A percentile compares a stretch with the other conserved stretches of the same genome.
These are phyloP conservation scores for Neomorphus geoffroyi DNA, from an alignment of 2,797 vertebrate species.

Conservation along the genomic window DNA sequence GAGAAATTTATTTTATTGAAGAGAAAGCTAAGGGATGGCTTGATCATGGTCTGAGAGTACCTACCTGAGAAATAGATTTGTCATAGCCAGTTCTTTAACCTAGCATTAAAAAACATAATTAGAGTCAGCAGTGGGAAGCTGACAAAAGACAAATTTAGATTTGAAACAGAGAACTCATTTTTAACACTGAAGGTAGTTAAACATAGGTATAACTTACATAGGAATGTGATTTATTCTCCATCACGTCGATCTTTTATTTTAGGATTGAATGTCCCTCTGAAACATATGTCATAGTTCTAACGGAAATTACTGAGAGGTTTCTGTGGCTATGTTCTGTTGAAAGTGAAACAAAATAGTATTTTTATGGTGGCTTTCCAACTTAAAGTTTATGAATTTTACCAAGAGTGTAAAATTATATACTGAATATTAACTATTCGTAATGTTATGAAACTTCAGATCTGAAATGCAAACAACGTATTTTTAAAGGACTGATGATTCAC, in stretches of 20 bases:
- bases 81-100: neutral
- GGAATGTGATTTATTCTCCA: neutral
- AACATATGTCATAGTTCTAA: neutral
- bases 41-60: neutral
- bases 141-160: slow-evolving; percentile 19
- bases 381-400: neutral
- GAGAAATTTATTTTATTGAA: neutral
- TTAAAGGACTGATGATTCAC: neutral
- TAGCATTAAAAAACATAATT: neutral
- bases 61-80: neutral
- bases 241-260: neutral
- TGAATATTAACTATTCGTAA: neutral
- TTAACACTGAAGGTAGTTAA: slow-evolving; percentile 22
- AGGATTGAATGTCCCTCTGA: neutral
- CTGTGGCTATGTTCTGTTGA: neutral
- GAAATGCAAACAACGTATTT: neutral
- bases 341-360: slow-evolving; percentile 12
- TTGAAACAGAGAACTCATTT: neutral
- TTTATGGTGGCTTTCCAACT: neutral
- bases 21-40: neutral
- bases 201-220: neutral
- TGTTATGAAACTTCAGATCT: neutral
- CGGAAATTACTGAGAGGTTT: neutral
- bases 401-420: neutral
- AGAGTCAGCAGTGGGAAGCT: slow-evolving; percentile 24